Conservation (phyloP, 2,888 invertebrate genomes). For the Tridacna crocea region DNA sequence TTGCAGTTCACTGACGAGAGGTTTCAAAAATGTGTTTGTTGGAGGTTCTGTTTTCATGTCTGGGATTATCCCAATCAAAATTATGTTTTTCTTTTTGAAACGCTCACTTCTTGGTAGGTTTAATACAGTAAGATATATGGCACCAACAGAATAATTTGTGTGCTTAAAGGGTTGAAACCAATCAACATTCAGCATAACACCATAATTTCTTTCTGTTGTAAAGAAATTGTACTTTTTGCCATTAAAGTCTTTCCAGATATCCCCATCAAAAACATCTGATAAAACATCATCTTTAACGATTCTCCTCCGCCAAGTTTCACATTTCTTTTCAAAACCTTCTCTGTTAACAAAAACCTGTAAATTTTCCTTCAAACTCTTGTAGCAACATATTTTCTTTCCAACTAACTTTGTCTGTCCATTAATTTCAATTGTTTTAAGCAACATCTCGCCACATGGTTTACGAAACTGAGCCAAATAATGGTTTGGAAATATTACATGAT, state of each 20-base stretch:
- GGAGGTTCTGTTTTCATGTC: conserved; percentile 1
- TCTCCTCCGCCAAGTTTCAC: background rate
- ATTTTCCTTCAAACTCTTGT: background rate
- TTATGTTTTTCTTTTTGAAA: background rate
- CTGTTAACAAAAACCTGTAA: background rate
- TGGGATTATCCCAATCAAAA: background rate
- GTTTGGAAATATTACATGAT: background rate
- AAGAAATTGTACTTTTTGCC: background rate
- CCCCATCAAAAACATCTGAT: background rate
- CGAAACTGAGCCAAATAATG: background rate
- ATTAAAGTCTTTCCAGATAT: background rate
- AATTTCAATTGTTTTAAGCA: background rate
- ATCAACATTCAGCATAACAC: background rate
- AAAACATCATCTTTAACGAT: background rate
- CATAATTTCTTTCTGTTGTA: background rate
- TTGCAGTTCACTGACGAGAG: background rate
- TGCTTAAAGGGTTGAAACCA: background rate
- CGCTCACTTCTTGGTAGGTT: background rate
- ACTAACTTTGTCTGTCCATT: background rate
- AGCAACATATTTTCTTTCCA: background rate
- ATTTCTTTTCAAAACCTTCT: background rate
- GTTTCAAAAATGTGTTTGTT: background rate
- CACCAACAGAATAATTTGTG: conserved; percentile 1
- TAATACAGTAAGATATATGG: background rate
- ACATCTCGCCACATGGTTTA: background rate